A percentile compares a stretch with the other conserved stretches of the same genome.
Evolutionary conservation across 2,113 vertebrate genomes (phyloP).

Genomic region (Oreamnos americanus): DNA sequence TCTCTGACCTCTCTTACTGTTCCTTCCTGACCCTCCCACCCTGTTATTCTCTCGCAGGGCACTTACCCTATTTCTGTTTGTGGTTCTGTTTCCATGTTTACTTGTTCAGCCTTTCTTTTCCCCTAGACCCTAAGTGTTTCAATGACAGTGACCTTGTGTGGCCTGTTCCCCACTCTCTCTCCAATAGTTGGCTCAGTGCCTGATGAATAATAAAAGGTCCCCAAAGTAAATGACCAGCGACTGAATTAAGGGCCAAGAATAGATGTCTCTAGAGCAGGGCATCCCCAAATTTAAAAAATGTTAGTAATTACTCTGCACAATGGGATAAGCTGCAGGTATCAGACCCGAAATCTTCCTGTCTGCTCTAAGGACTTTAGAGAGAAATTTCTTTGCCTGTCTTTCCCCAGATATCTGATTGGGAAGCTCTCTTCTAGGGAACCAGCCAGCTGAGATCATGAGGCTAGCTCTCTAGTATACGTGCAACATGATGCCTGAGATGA

Average conservation of each 20-base stretch:
- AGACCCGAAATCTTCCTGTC: neutral
- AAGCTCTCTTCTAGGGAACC: neutral
- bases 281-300: neutral
- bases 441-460: neutral
- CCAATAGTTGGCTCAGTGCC: neutral
- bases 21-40: neutral
- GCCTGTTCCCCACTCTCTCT: neutral
- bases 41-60: neutral
- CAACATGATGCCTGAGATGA: too few relatives aligned
- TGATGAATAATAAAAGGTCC: neutral
- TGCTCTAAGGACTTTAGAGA: neutral
- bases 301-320: neutral
- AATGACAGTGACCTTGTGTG: neutral
- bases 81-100: neutral
- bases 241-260: neutral
- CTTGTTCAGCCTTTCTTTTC: neutral
- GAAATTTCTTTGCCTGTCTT: neutral
- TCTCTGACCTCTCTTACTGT: neutral
- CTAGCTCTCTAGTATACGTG: neutral
- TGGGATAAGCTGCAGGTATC: neutral
- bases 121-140: neutral
- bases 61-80: neutral
- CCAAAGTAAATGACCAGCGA: neutral
- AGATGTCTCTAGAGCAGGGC: neutral
- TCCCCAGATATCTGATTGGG: neutral